Evolutionary conservation across 2,888 invertebrate genomes (phyloP), one percentile per base, ranked within the genome.

Genomic region (Dolichomitus sp.): DNA sequence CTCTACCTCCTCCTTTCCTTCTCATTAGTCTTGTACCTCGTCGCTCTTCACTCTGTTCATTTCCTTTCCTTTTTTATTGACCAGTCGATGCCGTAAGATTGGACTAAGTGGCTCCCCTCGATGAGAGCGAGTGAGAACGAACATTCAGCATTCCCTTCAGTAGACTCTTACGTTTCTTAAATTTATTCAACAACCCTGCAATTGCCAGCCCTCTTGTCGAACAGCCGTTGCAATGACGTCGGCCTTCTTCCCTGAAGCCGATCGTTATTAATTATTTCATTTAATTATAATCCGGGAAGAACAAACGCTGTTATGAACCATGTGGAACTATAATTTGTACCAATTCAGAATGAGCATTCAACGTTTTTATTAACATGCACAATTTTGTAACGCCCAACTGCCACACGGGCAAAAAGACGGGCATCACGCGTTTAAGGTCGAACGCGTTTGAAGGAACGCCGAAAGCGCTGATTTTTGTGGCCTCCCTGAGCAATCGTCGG

Each of bases 71-170:
- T 37, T 33, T 76, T 50, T 50, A 59, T 52, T 42, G 19, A 30
- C 66, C 48, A 37, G 37, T 48, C 59, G 45, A 70, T 65, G 52
- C 45, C 63, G 40, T 33, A 30, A 66, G 65, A 66, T 65, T 65
- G 59, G 19, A 23, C 70, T 70, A 66, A 75, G 81, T 81, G 78
- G 59, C 37, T 33, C 27, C 17, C 52, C 33, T 48, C 50, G 65
- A 23, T n/a, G 42, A n/a, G 54, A 48, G 45, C 19, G 45, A 72
- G 54, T 37, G 66, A 12, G 45, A 7, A 33, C 30, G 33, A 40
- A 42, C 72, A 12, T 37, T 73, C 45, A 19, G 48, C 48, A 50
- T 23, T 65, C 57, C 42, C 5, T 33, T 17, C 82, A 23, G 54
- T 66, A 65, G 66, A 70, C 59, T 75, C 65, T 66, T 61, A 57